Evolutionary conservation across 2,888 invertebrate species (phyloP).

Genomic region (Podabrus alpinus): DNA sequence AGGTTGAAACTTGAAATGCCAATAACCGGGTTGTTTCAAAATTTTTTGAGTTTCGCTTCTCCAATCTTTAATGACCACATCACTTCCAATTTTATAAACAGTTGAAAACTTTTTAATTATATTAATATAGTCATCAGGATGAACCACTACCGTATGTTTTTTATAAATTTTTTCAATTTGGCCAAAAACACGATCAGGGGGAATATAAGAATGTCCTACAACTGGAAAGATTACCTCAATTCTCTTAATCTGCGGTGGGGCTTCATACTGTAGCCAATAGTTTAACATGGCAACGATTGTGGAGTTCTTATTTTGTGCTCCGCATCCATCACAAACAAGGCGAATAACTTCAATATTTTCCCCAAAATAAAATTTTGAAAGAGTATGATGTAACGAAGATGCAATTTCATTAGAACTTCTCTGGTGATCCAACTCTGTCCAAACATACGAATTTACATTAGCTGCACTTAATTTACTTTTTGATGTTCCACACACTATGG

Average conservation of each 20-base stretch:
- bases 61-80: too few relatives aligned
- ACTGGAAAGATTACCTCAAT: background rate
- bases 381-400: conserved; percentile 42
- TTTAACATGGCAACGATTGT: background rate
- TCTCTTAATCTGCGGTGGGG: background rate
- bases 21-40: too few relatives aligned
- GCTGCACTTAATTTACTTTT: conserved; percentile 26
- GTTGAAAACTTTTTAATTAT: too few relatives aligned
- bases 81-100: too few relatives aligned
- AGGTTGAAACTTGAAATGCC: too few relatives aligned
- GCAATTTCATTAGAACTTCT: conserved; percentile 43
- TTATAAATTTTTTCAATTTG: conserved; percentile 49
- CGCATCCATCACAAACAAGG: background rate
- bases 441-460: conserved; percentile 1
- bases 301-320: background rate
- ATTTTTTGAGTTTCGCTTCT: too few relatives aligned
- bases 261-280: background rate
- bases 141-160: conserved; percentile 40
- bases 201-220: background rate
- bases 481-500: conserved; percentile 43
- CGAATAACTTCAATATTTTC: background rate
- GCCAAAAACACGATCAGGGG: background rate
- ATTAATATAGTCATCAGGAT: background rate
- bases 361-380: background rate
- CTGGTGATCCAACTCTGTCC: conserved; percentile 26